Evolutionary conservation across 2,888 invertebrate genomes (phyloP).

Genomic region (Brassicogethes aeneus): DNA sequence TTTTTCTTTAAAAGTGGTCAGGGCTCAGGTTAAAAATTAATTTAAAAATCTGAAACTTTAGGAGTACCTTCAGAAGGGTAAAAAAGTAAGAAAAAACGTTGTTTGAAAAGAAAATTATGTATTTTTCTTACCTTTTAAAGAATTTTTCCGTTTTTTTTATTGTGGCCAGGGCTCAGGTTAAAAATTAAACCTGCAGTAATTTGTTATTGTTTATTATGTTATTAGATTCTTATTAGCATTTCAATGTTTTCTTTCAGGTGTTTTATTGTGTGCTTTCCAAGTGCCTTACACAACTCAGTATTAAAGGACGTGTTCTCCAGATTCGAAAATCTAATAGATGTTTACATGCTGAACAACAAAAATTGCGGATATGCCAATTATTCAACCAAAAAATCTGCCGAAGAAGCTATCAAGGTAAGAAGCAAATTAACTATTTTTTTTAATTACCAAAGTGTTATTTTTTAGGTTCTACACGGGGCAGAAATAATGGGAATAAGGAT

Average conservation of each 20-base stretch:
- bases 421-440: neutral
- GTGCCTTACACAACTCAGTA: conserved; percentile 65
- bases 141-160: too few relatives aligned
- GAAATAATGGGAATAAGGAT: conserved; percentile 79
- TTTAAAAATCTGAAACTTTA: too few relatives aligned
- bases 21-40: too few relatives aligned
- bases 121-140: too few relatives aligned
- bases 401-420: conserved; percentile 59
- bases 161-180: too few relatives aligned
- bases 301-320: conserved; percentile 84
- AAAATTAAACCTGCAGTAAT: too few relatives aligned
- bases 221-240: too few relatives aligned
- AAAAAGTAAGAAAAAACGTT: too few relatives aligned
- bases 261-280: conserved; percentile 56
- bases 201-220: too few relatives aligned
- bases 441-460: conserved; percentile 8
- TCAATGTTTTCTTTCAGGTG: conserved; percentile 36
- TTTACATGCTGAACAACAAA: conserved; percentile 79
- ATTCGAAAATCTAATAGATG: conserved; percentile 84
- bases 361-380: conserved; percentile 91
- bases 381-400: conserved; percentile 64
- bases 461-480: conserved; percentile 64
- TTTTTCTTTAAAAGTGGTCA: too few relatives aligned
- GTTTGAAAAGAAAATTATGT: too few relatives aligned
- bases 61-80: too few relatives aligned